phyloP scores from a whole-genome alignment of 2,797 vertebrate species.

The Micrastur ruficollis region DNA sequence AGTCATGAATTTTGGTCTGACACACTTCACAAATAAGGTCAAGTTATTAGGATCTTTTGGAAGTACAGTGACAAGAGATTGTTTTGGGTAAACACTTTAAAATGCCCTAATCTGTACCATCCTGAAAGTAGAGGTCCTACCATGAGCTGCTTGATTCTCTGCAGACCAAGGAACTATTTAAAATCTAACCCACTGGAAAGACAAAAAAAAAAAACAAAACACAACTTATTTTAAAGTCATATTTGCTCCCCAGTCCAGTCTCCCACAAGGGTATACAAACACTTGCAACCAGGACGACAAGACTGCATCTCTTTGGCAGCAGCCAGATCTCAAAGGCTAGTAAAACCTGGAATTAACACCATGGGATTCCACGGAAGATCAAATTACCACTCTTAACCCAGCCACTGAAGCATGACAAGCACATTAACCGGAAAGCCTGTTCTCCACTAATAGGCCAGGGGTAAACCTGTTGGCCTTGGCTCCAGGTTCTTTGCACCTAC shows the following conservation, averaged over 20 bases:
- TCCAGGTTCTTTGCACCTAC: background rate
- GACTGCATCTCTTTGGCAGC: background rate
- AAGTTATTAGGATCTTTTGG: background rate
- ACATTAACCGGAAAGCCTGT: background rate
- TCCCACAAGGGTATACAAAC: background rate
- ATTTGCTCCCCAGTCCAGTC: background rate
- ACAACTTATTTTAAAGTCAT: background rate
- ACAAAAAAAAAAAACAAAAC: background rate
- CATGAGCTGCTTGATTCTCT: background rate
- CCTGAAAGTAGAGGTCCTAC: background rate
- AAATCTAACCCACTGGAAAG: background rate
- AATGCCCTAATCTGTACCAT: background rate
- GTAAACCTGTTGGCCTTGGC: background rate
- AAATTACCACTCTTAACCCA: background rate
- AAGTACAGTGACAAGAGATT: background rate
- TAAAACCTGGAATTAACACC: background rate
- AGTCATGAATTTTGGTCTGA: background rate
- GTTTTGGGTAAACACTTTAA: background rate
- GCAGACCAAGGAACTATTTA: background rate
- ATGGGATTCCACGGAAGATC: background rate
- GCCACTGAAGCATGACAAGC: background rate
- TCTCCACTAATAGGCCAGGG: background rate
- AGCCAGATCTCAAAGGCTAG: background rate
- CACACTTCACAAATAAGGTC: background rate
- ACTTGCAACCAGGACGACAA: background rate